Evolutionary conservation across 2,888 invertebrate genomes (phyloP).

Genomic region (Auanema sp.): DNA sequence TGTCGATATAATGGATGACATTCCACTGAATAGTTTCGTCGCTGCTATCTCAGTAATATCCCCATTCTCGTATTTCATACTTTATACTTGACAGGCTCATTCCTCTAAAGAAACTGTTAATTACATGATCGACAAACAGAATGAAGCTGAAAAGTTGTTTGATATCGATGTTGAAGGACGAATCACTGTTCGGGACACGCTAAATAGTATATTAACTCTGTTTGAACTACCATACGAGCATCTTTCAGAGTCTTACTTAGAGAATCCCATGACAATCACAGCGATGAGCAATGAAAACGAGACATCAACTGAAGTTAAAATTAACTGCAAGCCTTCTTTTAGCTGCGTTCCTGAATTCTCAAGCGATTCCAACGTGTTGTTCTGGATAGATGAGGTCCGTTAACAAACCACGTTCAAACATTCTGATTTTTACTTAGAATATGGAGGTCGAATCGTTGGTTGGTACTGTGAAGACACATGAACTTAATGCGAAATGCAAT

Average conservation of each 20-base stretch:
- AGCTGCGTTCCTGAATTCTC: slow-evolving; percentile 33
- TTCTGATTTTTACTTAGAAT: background rate
- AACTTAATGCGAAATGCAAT: slow-evolving; percentile 14
- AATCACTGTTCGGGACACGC: slow-evolving; percentile 15
- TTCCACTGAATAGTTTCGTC: slow-evolving; percentile 17
- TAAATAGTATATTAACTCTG: slow-evolving; percentile 6
- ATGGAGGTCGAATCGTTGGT: background rate
- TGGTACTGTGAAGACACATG: slow-evolving; percentile 8
- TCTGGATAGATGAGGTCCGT: slow-evolving; percentile 29
- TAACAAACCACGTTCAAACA: background rate
- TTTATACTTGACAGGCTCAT: background rate
- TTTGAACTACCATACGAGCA: background rate
- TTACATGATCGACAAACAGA: slow-evolving; percentile 7
- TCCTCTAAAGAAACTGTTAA: background rate
- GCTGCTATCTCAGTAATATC: background rate
- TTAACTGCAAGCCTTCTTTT: slow-evolving; percentile 28
- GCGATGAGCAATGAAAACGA: too few species aligned
- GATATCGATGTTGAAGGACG: slow-evolving; percentile 20
- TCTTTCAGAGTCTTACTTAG: background rate
- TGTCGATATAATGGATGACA: slow-evolving; percentile 16
- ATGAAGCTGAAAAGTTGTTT: slow-evolving; percentile 9
- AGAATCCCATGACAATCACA: background rate
- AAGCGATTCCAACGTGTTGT: slow-evolving; percentile 28
- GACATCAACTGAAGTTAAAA: slow-evolving; percentile 19
- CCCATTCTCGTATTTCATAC: background rate